Evolutionary conservation across 2,113 vertebrate genomes (phyloP), one percentile per base, ranked within the genome.

Genomic region (Beaufortia kweichowensis): DNA sequence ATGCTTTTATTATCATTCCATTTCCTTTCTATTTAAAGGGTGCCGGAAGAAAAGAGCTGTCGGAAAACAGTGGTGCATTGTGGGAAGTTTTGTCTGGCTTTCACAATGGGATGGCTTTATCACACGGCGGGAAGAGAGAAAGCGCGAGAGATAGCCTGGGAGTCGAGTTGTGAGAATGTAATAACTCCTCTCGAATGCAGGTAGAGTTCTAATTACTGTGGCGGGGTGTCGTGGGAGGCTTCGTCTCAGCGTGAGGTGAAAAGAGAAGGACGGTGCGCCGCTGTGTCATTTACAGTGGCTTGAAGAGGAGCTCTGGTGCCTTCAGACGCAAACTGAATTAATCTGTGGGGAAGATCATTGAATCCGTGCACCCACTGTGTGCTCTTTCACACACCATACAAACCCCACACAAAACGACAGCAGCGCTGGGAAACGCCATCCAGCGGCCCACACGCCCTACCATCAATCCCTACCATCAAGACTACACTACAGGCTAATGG

Each of bases 161-260:
- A 74, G 48, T 60, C 29, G 33, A 70, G 78, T 62, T 71, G 59
- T 26, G 76, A 63, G 66, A 17, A 39, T 55, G 43, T 71, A 78
- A 78, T 73, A 59, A 35, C 59, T 67, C 62, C 28, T 65, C 10
- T 68, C 21, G 61, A 31, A 79, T 35, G 55, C 69, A 64, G 67
- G 67, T 73, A 80, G 81, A 82, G 84, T 86, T 87, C 82, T 83
- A 86, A 88, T 91, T 88, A 91, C 82, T 79, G 79, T 82, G 82
- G 82, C 55, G 72, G 66, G 17, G 61, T 81, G 80, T 80, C 76
- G 83, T 84, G 57, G 86, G 86, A 85, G 79, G 75, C 33, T 81
- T 86, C 84, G 80, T 84, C 76, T 77, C 70, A 81, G 75, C 84
- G 68, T 69, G 81, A 82, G 78, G 76, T 83, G 46, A 80, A 29